phyloP scores from a whole-genome alignment of 2,797 vertebrate genomes.

The Acrossocheilus fasciatus region DNA sequence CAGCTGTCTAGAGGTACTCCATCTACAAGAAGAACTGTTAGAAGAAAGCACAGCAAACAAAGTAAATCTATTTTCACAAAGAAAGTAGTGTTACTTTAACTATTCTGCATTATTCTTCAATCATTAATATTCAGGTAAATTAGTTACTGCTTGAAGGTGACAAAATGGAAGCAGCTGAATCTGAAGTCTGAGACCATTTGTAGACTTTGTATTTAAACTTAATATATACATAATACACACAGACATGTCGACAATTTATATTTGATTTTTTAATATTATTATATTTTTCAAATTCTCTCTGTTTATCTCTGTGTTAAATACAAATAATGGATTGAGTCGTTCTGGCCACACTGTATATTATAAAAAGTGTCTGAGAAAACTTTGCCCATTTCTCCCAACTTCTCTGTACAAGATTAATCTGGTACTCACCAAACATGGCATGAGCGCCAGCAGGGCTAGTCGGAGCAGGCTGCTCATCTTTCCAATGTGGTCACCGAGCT shows the following conservation, averaged over 20 bases:
- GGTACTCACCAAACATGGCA: conserved; percentile 86
- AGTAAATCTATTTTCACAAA: background rate
- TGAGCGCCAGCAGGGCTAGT: conserved; percentile 87
- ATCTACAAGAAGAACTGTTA: background rate
- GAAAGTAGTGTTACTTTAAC: background rate
- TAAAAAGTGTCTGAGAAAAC: background rate
- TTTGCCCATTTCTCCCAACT: background rate
- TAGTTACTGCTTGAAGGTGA: background rate
- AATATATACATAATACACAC: too few species aligned
- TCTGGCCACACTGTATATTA: background rate
- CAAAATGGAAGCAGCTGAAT: background rate
- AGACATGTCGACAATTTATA: too few species aligned
- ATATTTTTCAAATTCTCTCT: background rate
- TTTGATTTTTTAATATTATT: background rate
- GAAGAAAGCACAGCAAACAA: background rate
- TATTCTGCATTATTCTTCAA: background rate
- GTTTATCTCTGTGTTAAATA: background rate
- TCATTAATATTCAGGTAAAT: background rate
- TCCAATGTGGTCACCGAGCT: conserved; percentile 85
- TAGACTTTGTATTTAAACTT: background rate
- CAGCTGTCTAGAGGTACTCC: background rate
- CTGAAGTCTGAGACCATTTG: background rate
- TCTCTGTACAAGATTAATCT: background rate
- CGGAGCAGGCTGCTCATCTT: conserved; percentile 89
- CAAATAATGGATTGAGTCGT: background rate